Conservation (phyloP, 1,140 invertebrate genomes). For the Polypedilum pembai region DNA sequence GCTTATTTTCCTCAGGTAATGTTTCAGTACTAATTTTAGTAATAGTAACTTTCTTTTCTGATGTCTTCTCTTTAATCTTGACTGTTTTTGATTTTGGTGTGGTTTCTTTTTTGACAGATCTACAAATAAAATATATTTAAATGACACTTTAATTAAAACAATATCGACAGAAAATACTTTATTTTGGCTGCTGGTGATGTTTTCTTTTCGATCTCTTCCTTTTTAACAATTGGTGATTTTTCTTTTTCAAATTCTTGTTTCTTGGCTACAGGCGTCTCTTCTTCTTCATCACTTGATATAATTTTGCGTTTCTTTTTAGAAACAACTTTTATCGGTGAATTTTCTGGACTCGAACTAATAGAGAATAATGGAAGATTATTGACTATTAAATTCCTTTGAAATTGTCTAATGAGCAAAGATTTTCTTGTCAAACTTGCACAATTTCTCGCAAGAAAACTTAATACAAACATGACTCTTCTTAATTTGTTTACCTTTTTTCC, state of each 20-base stretch:
- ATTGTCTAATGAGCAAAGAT: not conserved
- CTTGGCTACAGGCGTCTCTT: not conserved
- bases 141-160: not conserved
- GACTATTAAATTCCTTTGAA: not conserved
- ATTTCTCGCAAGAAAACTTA: not conserved
- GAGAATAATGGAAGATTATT: not conserved
- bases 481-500: not conserved
- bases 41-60: not conserved
- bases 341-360: not conserved
- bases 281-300: not conserved
- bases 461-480: not conserved
- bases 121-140: not conserved
- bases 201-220: not conserved
- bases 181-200: not conserved
- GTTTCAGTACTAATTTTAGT: not conserved
- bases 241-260: not conserved
- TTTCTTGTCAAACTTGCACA: not conserved
- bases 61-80: not conserved
- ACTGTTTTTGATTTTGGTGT: not conserved
- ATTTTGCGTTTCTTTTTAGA: conserved; percentile 10
- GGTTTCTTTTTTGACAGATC: not conserved
- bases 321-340: conserved; percentile 12
- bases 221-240: not conserved
- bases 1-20: not conserved
- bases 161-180: not conserved